Evolutionary conservation across 2,113 vertebrate genomes (phyloP).

Genomic region (Larimichthys crocea): DNA sequence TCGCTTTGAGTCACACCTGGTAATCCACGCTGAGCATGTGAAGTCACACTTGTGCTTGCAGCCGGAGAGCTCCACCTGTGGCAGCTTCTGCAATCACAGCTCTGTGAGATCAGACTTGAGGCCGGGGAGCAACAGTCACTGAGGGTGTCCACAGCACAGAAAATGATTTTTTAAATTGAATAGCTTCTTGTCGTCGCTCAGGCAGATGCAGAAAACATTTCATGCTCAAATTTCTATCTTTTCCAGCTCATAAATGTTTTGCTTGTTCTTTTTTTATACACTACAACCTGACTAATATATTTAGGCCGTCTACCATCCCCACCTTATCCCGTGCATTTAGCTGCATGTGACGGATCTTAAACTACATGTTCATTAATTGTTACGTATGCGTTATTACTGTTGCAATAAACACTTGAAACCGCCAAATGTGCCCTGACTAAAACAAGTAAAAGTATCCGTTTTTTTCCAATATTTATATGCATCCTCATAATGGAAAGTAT

Average conservation of each 20-base stretch:
- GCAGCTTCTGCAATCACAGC: slow-evolving; percentile 20
- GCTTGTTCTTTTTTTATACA: neutral
- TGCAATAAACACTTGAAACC: too few relatives aligned
- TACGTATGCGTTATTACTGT: too few relatives aligned
- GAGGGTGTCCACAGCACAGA: neutral
- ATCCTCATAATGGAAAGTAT: too few relatives aligned
- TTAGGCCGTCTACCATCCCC: neutral
- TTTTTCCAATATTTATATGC: too few relatives aligned
- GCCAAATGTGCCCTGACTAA: too few relatives aligned
- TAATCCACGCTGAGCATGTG: slow-evolving; percentile 13
- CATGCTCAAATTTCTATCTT: neutral
- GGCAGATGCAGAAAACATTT: neutral
- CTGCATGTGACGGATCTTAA: neutral
- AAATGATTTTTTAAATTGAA: neutral
- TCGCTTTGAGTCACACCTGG: slow-evolving; percentile 43
- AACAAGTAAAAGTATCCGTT: too few relatives aligned
- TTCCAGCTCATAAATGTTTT: neutral
- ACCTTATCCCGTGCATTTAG: neutral
- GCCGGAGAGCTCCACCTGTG: slow-evolving; percentile 51
- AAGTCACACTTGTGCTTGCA: slow-evolving; percentile 33
- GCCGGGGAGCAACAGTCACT: neutral
- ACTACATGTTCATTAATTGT: neutral
- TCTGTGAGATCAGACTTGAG: slow-evolving; percentile 1
- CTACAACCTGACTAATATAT: neutral
- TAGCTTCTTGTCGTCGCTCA: neutral